Conservation (phyloP, 2,797 vertebrate species). For the Sylvia borin region DNA sequence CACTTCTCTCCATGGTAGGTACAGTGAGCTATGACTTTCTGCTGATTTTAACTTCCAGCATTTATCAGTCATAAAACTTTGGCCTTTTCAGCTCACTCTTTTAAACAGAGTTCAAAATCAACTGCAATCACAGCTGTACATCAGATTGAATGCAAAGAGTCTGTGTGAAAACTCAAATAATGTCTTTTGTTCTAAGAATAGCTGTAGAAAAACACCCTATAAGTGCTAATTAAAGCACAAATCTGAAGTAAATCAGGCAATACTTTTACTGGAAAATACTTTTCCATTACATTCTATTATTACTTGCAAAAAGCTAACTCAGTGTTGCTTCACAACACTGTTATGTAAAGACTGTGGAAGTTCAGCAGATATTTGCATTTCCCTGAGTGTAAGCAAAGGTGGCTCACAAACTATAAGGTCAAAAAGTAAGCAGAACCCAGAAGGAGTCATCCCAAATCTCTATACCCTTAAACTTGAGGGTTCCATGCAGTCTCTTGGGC, state of each 20-base stretch:
- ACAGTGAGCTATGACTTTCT: background rate
- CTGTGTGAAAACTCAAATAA: background rate
- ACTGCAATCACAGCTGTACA: background rate
- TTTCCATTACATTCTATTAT: background rate
- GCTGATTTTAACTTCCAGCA: background rate
- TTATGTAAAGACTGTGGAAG: background rate
- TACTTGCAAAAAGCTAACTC: background rate
- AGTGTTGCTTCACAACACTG: background rate
- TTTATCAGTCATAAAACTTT: background rate
- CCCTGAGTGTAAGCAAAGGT: background rate
- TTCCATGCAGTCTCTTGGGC: background rate
- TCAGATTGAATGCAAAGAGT: background rate
- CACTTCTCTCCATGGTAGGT: background rate
- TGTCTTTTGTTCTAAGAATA: background rate
- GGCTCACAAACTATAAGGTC: background rate
- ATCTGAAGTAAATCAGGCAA: background rate
- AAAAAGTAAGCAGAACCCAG: background rate
- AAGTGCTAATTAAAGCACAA: background rate
- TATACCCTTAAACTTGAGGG: background rate
- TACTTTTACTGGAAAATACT: background rate
- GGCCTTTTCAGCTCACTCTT: background rate
- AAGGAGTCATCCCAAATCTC: background rate
- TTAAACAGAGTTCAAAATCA: background rate
- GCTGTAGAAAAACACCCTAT: background rate
- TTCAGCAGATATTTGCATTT: background rate